phyloP scores from a whole-genome alignment of 2,113 vertebrate species.

The Coturnix japonica region DNA sequence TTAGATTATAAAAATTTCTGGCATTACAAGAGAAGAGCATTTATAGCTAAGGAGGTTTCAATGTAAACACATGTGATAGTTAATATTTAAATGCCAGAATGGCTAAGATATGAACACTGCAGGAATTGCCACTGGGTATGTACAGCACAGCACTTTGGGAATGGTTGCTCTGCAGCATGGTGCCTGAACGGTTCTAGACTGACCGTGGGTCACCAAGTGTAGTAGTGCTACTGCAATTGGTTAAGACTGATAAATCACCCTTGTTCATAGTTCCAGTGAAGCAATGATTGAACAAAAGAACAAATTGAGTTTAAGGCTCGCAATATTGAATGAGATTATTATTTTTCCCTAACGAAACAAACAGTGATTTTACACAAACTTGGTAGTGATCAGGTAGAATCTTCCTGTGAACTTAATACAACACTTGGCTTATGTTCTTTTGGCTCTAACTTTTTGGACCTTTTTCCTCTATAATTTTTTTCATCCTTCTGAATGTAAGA shows the following conservation, averaged over 20 bases:
- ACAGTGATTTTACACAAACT: neutral
- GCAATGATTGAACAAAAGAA: neutral
- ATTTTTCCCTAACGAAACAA: neutral
- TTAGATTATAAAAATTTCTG: neutral
- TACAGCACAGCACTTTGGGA: neutral
- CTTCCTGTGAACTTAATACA: neutral
- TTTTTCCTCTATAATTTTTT: neutral
- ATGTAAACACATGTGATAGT: neutral
- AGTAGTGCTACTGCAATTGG: neutral
- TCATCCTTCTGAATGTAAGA: neutral
- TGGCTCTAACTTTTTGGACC: neutral
- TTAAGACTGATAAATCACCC: neutral
- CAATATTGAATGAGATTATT: neutral
- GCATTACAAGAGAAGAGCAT: neutral
- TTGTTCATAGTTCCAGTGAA: neutral
- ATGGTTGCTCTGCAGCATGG: neutral
- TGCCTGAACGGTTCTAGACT: neutral
- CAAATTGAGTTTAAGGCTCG: neutral
- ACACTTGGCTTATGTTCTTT: neutral
- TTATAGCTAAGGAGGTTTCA: neutral
- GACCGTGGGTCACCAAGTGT: neutral
- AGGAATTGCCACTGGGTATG: neutral
- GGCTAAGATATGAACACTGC: neutral
- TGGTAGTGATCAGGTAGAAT: neutral
- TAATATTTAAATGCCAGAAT: neutral